Evolutionary conservation across 2,113 vertebrate genomes (phyloP), one percentile per base, ranked within the genome.

Genomic region (Heteronetta atricapilla): DNA sequence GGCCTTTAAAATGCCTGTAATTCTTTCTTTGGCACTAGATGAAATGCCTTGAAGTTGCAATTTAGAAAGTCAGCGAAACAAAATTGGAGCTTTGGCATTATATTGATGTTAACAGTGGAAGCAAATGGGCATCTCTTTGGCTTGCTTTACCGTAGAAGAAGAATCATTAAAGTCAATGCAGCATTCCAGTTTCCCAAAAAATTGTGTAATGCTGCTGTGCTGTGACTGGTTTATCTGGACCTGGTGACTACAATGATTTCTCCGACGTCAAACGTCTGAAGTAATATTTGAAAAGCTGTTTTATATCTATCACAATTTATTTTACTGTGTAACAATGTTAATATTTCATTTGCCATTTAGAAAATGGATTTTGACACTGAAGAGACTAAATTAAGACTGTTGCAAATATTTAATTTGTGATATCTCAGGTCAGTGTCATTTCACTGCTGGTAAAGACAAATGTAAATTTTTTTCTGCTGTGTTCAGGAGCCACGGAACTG

Each of bases 311-410:
- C 72, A 40, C 60, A 83, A 52, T 81, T 95, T 76, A 83, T 95
- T 93, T 90, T 95, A 77, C 56, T 63, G 31, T 81, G 29, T 83
- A 90, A 72, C 73, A 66, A 22, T 88, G 93, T 83, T 86, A 75
- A 60, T 95, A 46, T 91, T 95, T 90, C 55, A 50, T 86, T 96
- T 25, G 60, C 68, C 60, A 88, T 56, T 46, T 22, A 56, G 33
- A 90, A 86, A 91, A 95, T 93, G 80, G 68, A 75, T 93, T 89
- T 90, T 83, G 91, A 93, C 64, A n/a, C 26, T 36, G 46, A 77
- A 78, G 79, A 90, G 52, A 75, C 73, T 88, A 23, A 29, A 34
- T 91, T 93, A 88, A 48, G 46, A 48, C 46, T 48, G 46, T 48
- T 48, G 46, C 46, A 48, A 94, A 79, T 28, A 33, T 86, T 81